A percentile compares a stretch with the other conserved stretches of the same genome.
These are phyloP conservation scores for Ranitomeya imitator DNA, from an alignment of 2,113 vertebrate genomes.

Conservation along the genomic window DNA sequence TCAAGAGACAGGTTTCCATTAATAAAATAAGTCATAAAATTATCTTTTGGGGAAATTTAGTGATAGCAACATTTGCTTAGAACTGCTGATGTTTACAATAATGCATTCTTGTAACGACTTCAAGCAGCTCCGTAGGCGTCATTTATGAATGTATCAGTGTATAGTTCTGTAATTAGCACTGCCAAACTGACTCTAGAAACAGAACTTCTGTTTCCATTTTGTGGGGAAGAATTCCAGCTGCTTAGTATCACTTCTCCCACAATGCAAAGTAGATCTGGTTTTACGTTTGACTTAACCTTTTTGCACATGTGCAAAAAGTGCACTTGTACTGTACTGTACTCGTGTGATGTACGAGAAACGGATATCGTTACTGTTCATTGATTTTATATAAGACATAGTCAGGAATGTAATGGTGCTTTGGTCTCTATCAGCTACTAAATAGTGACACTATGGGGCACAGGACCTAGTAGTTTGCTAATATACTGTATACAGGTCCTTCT, in stretches of 20 bases:
- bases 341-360: too few species aligned
- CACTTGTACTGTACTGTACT: too few species aligned
- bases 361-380: neutral
- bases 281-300: neutral
- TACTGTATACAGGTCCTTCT: too few species aligned
- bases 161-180: neutral
- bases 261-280: neutral
- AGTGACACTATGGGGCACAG: neutral
- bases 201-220: conserved; percentile 5
- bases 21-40: neutral
- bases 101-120: neutral
- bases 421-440: too few species aligned
- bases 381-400: neutral
- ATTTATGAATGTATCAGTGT: neutral
- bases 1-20: too few species aligned
- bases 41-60: neutral
- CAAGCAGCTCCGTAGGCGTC: neutral
- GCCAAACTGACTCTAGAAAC: neutral
- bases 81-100: conserved; percentile 9
- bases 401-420: neutral
- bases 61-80: neutral
- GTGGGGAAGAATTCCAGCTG: conserved; percentile 9
- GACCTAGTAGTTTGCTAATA: neutral
- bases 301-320: too few species aligned
- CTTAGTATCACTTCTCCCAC: neutral